phyloP scores from a whole-genome alignment of 2,113 vertebrate genomes.

The Urocitellus parryii region DNA sequence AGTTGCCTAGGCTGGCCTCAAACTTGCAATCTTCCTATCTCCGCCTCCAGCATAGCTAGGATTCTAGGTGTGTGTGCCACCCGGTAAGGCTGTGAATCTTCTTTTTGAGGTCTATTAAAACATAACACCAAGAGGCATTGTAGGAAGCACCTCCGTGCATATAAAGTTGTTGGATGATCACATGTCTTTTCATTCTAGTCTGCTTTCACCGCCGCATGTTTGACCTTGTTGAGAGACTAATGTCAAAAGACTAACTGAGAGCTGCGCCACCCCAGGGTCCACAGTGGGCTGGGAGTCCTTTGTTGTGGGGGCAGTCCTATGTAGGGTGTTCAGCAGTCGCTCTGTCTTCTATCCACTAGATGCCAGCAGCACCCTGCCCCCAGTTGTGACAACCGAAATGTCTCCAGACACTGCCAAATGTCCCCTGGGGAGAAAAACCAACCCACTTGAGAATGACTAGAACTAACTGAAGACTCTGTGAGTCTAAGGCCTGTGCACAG shows the following conservation, averaged over 20 bases:
- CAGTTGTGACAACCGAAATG: constrained; percentile 56
- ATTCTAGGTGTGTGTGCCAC: too few relatives aligned
- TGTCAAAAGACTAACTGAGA: neutral
- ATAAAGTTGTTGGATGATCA: neutral
- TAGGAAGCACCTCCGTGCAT: neutral
- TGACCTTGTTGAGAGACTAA: neutral
- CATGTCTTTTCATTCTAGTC: neutral
- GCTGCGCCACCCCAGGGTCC: neutral
- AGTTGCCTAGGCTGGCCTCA: too few relatives aligned
- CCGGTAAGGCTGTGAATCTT: too few relatives aligned
- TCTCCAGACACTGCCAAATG: constrained; percentile 64
- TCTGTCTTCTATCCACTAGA: neutral
- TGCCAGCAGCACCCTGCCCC: constrained; percentile 66
- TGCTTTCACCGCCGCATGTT: neutral
- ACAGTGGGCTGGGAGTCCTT: neutral
- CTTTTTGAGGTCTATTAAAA: neutral
- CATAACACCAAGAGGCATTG: neutral
- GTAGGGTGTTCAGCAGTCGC: neutral
- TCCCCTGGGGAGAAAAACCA: constrained; percentile 5
- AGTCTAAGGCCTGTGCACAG: neutral
- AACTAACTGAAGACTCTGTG: neutral
- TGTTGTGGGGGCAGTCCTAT: neutral
- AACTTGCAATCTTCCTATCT: too few relatives aligned
- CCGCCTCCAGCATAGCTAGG: too few relatives aligned
- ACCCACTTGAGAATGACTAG: neutral